phyloP scores from a whole-genome alignment of 2,797 vertebrate species.

The Petrocephalus sullivani region DNA sequence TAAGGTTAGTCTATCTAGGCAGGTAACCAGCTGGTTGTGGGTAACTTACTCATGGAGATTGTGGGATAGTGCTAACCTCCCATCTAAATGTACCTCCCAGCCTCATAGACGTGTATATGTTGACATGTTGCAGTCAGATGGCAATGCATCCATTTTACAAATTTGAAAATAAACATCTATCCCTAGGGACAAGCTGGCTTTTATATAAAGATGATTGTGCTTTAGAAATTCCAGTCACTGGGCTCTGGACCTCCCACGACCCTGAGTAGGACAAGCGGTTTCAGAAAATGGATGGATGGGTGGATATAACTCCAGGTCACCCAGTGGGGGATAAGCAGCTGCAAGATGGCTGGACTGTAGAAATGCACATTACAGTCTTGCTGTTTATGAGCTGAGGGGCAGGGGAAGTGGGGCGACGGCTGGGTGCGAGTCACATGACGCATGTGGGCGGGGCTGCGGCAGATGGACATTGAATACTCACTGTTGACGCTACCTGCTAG shows the following conservation, averaged over 20 bases:
- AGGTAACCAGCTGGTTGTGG: background rate
- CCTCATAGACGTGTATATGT: background rate
- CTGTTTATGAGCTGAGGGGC: background rate
- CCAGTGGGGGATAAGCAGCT: background rate
- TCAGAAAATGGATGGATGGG: no score
- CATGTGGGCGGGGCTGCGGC: background rate
- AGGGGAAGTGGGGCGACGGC: background rate
- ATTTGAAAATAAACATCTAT: background rate
- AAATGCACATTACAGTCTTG: background rate
- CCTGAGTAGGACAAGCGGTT: no score
- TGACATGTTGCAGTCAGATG: background rate
- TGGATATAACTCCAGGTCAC: background rate
- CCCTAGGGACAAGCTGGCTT: background rate
- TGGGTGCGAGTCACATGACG: slow-evolving; percentile 8
- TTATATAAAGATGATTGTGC: background rate
- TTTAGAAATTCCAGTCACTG: background rate
- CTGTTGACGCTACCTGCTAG: slow-evolving; percentile 79
- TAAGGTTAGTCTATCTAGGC: background rate
- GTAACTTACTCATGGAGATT: background rate
- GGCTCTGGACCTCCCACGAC: no score
- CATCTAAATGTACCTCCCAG: background rate
- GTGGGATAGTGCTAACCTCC: background rate
- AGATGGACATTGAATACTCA: slow-evolving; percentile 53
- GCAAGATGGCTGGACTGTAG: background rate
- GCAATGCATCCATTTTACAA: background rate